Evolutionary conservation across 2,797 vertebrate species (phyloP), one percentile per base, ranked within the genome.

Genomic region (Falco concolor): DNA sequence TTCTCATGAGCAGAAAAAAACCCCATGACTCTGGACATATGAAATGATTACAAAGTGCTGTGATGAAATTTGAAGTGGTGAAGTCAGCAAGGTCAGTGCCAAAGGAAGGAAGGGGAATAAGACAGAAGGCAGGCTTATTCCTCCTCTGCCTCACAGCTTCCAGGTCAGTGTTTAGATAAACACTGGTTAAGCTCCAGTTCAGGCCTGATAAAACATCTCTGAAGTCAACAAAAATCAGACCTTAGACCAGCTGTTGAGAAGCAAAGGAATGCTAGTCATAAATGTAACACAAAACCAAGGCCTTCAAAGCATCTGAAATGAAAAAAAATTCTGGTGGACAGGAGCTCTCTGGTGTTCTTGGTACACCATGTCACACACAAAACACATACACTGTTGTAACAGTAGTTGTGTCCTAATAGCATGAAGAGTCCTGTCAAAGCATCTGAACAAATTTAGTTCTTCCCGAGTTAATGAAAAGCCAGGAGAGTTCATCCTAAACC

Each of bases 101-200:
- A 50, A 54, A 84, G 67, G 44, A 83, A 83, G 65, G 61, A 90
- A 87, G 34, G 56, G 49, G 89, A 93, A 90, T 88, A 49, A 91
- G 60, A 63, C 27, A n/a, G 25, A 57, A 79, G 10, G 56, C 18
- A 81, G 47, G 59, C 9, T 59, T 88, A 69, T 59, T 75, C 12
- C 12, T 73, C 50, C 12, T 59, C 53, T 24, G 9, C 13, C 27
- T 93, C 91, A 80, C 28, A 87, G 25, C 23, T 91, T 91, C 70
- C 52, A 79, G 67, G 44, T 38, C 70, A 77, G 4, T 30, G 45
- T 68, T 84, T 67, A 57, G 56, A 86, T 45, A 73, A 89, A 74
- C 19, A 79, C 74, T 56, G 42, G 84, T 75, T 68, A 44, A 75
- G 17, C 18, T 54, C 14, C 13, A 65, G 30, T 82, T 87, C 68